Evolutionary conservation across 2,113 vertebrate genomes (phyloP).

Genomic region (Rhegmatorhina hoffmannsi): DNA sequence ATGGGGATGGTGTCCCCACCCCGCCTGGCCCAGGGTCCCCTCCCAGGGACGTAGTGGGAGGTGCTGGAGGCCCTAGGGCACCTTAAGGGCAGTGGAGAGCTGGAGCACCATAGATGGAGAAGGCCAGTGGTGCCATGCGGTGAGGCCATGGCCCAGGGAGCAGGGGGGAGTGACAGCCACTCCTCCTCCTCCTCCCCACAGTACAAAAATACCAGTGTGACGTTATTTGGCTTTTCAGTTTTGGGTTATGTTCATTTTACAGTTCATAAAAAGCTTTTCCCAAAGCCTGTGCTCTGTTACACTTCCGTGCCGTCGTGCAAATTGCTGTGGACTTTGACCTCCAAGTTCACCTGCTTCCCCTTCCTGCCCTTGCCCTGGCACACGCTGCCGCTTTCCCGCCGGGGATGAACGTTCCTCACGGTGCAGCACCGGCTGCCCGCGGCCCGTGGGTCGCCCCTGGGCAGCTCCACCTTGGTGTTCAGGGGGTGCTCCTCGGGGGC

Average conservation of each 20-base stretch:
- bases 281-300: slow-evolving; percentile 58
- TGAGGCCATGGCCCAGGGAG: slow-evolving; percentile 80
- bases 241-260: neutral
- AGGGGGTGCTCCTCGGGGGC: slow-evolving; percentile 84
- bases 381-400: slow-evolving; percentile 68
- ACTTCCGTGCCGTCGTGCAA: slow-evolving; percentile 94
- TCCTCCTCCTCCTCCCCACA: slow-evolving; percentile 36
- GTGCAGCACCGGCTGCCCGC: slow-evolving; percentile 79
- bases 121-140: fast-evolving
- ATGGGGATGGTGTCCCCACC: neutral
- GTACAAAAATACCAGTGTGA: slow-evolving; percentile 84
- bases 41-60: neutral
- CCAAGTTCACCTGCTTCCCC: slow-evolving; percentile 90
- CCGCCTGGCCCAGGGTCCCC: fast-evolving
- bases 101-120: neutral
- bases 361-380: slow-evolving; percentile 72
- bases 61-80: neutral
- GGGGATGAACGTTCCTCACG: slow-evolving; percentile 84
- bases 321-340: slow-evolving; percentile 92
- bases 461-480: slow-evolving; percentile 88
- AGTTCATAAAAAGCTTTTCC: slow-evolving; percentile 80
- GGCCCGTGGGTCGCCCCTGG: slow-evolving; percentile 77
- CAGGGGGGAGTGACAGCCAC: slow-evolving; percentile 34
- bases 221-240: neutral
- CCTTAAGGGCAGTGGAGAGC: neutral